Conservation (phyloP, 2,113 vertebrate genomes). For the Meleagris gallopavo region DNA sequence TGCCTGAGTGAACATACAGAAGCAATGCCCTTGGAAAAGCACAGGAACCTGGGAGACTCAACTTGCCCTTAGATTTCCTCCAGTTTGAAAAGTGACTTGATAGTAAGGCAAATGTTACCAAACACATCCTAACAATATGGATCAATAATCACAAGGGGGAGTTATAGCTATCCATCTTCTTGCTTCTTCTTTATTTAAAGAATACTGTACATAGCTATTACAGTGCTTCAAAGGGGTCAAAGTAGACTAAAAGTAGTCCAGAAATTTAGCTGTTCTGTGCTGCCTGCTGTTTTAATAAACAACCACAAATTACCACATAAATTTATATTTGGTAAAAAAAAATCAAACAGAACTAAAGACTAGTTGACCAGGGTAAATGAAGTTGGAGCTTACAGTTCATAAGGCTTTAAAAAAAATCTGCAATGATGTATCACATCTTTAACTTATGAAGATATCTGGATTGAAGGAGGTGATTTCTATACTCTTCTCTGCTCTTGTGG, state of each 20-base stretch:
- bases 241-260: not conserved
- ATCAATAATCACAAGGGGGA: not conserved
- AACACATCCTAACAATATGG: not conserved
- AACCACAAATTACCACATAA: not conserved
- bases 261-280: not conserved
- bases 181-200: not conserved
- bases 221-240: not conserved
- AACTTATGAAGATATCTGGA: not conserved
- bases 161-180: not conserved
- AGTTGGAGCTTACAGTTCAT: not conserved
- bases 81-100: not conserved
- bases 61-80: not conserved
- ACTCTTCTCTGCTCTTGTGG: too few relatives aligned
- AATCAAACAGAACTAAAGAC: not conserved
- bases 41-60: not conserved
- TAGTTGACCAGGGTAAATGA: not conserved
- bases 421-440: not conserved
- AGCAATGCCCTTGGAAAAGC: not conserved
- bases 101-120: not conserved
- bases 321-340: not conserved
- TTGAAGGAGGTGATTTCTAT: not conserved
- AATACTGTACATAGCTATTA: not conserved
- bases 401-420: not conserved
- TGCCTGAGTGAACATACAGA: not conserved
- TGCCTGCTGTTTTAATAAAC: not conserved